These are phyloP conservation scores for Bradypus variegatus DNA, from an alignment of 2,797 vertebrate genomes.

Conservation along the genomic window DNA sequence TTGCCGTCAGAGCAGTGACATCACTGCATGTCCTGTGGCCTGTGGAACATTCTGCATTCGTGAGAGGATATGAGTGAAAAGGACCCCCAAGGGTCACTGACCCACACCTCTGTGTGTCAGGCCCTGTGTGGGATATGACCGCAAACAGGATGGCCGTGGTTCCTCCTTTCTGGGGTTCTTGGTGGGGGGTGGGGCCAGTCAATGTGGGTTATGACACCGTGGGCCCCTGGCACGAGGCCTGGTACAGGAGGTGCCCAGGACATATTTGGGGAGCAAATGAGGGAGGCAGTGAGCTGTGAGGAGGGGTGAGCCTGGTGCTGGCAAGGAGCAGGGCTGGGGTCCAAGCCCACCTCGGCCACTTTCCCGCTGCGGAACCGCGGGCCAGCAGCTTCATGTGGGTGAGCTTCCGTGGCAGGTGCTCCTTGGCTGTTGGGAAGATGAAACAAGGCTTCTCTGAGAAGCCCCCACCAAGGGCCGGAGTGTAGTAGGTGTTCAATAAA, in stretches of 20 bases:
- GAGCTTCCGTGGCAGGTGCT: neutral
- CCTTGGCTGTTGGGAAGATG: too few species aligned
- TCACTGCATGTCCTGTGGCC: neutral
- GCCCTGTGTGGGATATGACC: neutral
- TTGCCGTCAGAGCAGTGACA: neutral
- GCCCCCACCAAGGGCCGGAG: neutral
- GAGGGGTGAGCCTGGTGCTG: neutral
- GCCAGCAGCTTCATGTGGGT: neutral
- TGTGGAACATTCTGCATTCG: neutral
- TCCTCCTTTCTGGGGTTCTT: neutral
- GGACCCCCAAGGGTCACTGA: too few species aligned
- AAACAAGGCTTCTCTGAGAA: neutral
- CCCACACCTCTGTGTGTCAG: neutral
- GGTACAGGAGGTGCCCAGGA: neutral
- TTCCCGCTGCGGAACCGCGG: neutral
- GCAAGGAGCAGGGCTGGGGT: neutral
- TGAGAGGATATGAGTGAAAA: neutral
- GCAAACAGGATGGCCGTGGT: too few species aligned
- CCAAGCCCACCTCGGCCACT: neutral
- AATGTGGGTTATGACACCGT: too few species aligned
- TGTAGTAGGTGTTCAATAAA: neutral
- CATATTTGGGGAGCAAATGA: neutral
- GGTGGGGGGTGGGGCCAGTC: too few species aligned
- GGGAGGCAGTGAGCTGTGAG: neutral
- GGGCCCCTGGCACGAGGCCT: neutral